Conservation (phyloP, 92 coral and sea anemone genomes). For the Diadumene lineata region DNA sequence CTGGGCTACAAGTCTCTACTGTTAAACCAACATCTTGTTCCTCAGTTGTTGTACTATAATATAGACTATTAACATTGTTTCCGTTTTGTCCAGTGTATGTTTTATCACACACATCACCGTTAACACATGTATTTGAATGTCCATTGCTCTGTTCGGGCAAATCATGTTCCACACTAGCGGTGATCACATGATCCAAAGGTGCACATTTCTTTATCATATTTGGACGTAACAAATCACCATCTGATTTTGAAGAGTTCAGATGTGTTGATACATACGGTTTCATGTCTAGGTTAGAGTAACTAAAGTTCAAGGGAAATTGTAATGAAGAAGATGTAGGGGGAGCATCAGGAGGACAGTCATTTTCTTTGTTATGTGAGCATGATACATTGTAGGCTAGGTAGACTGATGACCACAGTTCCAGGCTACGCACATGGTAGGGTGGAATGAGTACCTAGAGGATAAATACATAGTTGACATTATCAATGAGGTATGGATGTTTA, state of each 20-base stretch:
- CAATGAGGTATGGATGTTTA: not conserved
- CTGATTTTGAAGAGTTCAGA: constrained; percentile 61
- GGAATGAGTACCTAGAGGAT: constrained; percentile 77
- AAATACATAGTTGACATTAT: not conserved
- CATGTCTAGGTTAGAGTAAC: constrained; percentile 38
- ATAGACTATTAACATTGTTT: constrained; percentile 44
- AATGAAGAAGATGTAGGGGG: constrained; percentile 47
- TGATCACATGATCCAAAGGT: constrained; percentile 15
- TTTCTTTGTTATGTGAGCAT: constrained; percentile 37
- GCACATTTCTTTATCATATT: constrained; percentile 42
- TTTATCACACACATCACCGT: not conserved
- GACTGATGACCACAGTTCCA: constrained; percentile 89
- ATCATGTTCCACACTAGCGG: not conserved
- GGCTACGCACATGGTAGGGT: constrained; percentile 83
- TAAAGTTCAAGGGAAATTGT: constrained; percentile 37
- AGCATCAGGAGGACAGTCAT: constrained; percentile 36
- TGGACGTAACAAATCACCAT: constrained; percentile 56
- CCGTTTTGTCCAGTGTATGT: constrained; percentile 10
- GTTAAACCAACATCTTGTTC: constrained; percentile 38
- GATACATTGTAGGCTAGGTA: constrained; percentile 68
- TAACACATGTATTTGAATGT: constrained; percentile 7
- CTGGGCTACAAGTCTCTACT: constrained; percentile 27
- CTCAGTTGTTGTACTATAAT: constrained; percentile 32
- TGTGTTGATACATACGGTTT: constrained; percentile 4
- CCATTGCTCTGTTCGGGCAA: constrained; percentile 4